Evolutionary conservation across 2,113 vertebrate species (phyloP).

Genomic region (Caranx melampygus): DNA sequence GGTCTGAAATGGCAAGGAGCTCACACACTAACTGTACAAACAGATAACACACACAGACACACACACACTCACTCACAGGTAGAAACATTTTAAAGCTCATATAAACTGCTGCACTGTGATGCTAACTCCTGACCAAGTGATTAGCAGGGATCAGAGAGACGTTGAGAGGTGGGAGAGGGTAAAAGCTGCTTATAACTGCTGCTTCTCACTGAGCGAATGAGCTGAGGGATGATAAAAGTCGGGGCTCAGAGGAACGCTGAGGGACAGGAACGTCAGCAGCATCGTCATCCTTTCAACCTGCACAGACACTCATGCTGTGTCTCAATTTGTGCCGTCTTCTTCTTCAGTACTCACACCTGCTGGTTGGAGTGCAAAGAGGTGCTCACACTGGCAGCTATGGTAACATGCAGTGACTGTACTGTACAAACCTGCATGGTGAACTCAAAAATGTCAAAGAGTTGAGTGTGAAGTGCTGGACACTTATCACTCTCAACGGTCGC

Average conservation of each 20-base stretch:
- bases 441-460: too few relatives aligned
- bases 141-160: conserved; percentile 63
- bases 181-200: conserved; percentile 66
- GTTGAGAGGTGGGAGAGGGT: conserved; percentile 46
- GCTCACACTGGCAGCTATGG: too few relatives aligned
- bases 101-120: conserved; percentile 44
- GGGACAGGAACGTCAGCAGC: conserved; percentile 33
- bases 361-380: too few relatives aligned
- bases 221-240: conserved; percentile 54
- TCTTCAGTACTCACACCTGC: too few relatives aligned
- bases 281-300: conserved; percentile 60
- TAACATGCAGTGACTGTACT: too few relatives aligned
- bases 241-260: conserved; percentile 33
- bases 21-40: conserved; percentile 53
- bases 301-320: conserved; percentile 21
- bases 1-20: conserved; percentile 61
- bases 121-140: conserved; percentile 44
- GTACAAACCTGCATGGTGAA: too few relatives aligned
- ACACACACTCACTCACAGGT: conserved; percentile 28
- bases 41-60: conserved; percentile 43
- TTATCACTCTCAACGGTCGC: too few relatives aligned
- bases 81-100: conserved; percentile 43
- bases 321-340: too few relatives aligned
- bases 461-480: too few relatives aligned
- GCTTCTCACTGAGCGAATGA: conserved; percentile 35